Evolutionary conservation across 2,797 vertebrate genomes (phyloP).

Genomic region (Todus mexicanus): DNA sequence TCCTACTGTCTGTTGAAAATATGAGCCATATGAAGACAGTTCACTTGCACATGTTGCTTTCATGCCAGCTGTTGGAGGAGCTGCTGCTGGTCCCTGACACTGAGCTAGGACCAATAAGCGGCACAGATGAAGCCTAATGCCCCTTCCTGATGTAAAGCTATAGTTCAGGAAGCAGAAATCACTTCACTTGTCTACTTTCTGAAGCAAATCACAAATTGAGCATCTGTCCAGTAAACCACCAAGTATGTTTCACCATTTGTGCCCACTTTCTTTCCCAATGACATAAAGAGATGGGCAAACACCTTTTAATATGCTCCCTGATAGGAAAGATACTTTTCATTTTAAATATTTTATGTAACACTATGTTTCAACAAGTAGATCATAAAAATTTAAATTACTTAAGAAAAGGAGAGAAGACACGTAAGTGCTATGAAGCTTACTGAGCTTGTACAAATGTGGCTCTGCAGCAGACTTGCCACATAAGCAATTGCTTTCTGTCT

Average conservation of each 20-base stretch:
- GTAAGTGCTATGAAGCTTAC: neutral
- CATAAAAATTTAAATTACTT: neutral
- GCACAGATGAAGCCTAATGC: neutral
- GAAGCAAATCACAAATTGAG: neutral
- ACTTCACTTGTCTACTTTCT: neutral
- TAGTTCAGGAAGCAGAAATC: neutral
- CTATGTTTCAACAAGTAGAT: neutral
- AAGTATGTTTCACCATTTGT: neutral
- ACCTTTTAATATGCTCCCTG: neutral
- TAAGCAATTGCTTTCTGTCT: neutral
- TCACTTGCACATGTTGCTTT: neutral
- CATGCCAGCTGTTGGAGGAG: neutral
- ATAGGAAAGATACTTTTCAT: neutral
- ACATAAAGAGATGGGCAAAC: neutral
- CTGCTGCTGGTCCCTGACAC: neutral
- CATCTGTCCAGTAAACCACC: neutral
- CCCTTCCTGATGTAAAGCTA: neutral
- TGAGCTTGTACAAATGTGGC: neutral
- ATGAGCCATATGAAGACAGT: neutral
- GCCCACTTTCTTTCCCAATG: neutral
- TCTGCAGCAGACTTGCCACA: neutral
- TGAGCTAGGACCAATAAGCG: neutral
- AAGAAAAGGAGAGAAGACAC: neutral
- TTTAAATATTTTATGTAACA: slow-evolving; percentile 15
- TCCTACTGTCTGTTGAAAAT: neutral